phyloP scores from a whole-genome alignment of 2,113 vertebrate genomes.

The Porphyrio hochstetteri region DNA sequence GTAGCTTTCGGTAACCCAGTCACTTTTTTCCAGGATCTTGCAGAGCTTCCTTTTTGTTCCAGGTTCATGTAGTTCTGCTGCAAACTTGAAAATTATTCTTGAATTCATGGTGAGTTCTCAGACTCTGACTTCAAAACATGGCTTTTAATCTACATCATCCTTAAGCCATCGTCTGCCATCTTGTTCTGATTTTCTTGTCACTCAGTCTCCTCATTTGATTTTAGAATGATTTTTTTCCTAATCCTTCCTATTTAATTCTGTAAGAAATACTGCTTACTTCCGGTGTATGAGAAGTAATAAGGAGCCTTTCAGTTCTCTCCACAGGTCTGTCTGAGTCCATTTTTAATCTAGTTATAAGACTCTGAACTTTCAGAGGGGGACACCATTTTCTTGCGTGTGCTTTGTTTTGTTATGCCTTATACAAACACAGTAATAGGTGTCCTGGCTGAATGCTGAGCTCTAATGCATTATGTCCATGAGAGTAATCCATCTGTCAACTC shows the following conservation, averaged over 20 bases:
- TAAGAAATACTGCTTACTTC: neutral
- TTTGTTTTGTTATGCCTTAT: neutral
- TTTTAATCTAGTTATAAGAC: neutral
- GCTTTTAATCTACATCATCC: neutral
- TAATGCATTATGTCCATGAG: neutral
- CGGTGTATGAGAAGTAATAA: neutral
- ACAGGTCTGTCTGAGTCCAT: neutral
- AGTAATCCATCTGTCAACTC: neutral
- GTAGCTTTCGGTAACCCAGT: neutral
- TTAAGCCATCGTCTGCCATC: neutral
- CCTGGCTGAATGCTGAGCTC: neutral
- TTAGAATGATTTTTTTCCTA: neutral
- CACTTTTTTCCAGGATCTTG: neutral
- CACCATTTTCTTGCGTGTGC: neutral
- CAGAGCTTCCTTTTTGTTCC: neutral
- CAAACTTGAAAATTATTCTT: neutral
- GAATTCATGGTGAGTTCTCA: neutral
- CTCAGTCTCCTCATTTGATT: neutral
- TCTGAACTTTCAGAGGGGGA: neutral
- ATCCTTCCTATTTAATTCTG: neutral
- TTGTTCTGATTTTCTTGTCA: neutral
- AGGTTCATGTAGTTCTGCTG: neutral
- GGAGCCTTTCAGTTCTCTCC: neutral
- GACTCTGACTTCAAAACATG: neutral
- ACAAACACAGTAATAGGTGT: neutral